Evolutionary conservation across 2,888 invertebrate genomes (phyloP), one percentile per base, ranked within the genome.

Genomic region (Ariolimax columbianus): DNA sequence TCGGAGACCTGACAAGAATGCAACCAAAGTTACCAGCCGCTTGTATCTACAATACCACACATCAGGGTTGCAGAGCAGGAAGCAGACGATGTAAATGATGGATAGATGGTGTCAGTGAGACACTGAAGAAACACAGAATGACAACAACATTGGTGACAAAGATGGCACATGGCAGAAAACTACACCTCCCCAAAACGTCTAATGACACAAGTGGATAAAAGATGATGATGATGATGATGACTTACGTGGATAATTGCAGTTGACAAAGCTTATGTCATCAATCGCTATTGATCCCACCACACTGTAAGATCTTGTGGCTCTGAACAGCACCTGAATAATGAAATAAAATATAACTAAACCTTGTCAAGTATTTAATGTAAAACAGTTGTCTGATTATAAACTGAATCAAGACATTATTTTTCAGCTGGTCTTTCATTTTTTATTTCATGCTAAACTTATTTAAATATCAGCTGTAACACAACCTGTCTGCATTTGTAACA

Each of bases 181-280:
- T n/a, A n/a, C n/a, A n/a, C n/a, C n/a, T n/a, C n/a, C n/a, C n/a
- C n/a, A n/a, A n/a, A n/a, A n/a, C n/a, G n/a, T n/a, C n/a, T n/a
- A n/a, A n/a, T n/a, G n/a, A n/a, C n/a, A n/a, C n/a, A n/a, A n/a
- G n/a, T n/a, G n/a, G n/a, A n/a, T n/a, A n/a, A n/a, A n/a, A n/a
- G n/a, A n/a, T n/a, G n/a, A n/a, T n/a, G n/a, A n/a, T n/a, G n/a
- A n/a, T n/a, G n/a, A n/a, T n/a, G n/a, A n/a, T n/a, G n/a, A n/a
- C 80, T 80, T 86, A 90, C 91, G 86, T 87, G 92, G 91, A 85
- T 89, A 91, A 87, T 91, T 90, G 86, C 92, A 92, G 88, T 92
- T 91, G 80, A 90, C 88, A n/a, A 92, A 89, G 55, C 89, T 88
- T 6, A 92, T 79, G 83, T 92, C 92, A 86, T 93, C 93, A n/a